These are phyloP conservation scores for Entelurus aequoreus DNA, from an alignment of 2,113 vertebrate genomes.

Conservation along the genomic window DNA sequence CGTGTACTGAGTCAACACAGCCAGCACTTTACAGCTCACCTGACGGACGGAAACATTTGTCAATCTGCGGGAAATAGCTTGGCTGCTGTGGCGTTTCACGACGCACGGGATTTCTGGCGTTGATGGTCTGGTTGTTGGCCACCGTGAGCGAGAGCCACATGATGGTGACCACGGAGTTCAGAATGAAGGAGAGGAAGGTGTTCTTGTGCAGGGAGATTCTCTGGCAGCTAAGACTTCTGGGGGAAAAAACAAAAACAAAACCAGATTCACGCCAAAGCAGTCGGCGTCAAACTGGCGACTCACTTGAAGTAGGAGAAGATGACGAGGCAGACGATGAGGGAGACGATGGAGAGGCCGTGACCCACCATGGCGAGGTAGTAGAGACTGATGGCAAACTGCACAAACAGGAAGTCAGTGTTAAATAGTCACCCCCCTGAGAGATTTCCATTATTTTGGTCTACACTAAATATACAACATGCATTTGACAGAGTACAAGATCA, in stretches of 20 bases:
- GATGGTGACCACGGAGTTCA: constrained; percentile 72
- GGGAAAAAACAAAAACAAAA: not conserved
- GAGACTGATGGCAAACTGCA: constrained; percentile 59
- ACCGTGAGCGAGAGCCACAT: constrained; percentile 55
- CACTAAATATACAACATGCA: too few relatives aligned
- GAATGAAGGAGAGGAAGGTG: constrained; percentile 75
- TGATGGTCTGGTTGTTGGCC: constrained; percentile 30
- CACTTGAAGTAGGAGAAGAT: constrained; percentile 81
- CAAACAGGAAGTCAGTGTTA: not conserved
- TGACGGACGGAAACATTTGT: constrained; percentile 20
- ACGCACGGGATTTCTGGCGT: constrained; percentile 62
- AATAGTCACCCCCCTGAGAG: not conserved
- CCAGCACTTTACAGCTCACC: constrained; percentile 73
- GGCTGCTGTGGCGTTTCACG: not conserved
- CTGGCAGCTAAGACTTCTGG: constrained; percentile 77
- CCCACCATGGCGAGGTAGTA: constrained; percentile 74
- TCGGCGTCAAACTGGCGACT: constrained; percentile 26
- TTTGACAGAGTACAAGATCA: too few relatives aligned
- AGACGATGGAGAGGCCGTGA: constrained; percentile 70
- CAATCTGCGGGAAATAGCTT: not conserved
- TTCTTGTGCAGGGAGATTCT: constrained; percentile 79
- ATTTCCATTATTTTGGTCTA: too few relatives aligned
- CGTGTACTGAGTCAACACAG: constrained; percentile 62
- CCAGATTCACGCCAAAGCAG: not conserved
- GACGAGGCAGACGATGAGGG: constrained; percentile 68